phyloP scores from a whole-genome alignment of 2,888 invertebrate species.

The Eucera pruinosa region DNA sequence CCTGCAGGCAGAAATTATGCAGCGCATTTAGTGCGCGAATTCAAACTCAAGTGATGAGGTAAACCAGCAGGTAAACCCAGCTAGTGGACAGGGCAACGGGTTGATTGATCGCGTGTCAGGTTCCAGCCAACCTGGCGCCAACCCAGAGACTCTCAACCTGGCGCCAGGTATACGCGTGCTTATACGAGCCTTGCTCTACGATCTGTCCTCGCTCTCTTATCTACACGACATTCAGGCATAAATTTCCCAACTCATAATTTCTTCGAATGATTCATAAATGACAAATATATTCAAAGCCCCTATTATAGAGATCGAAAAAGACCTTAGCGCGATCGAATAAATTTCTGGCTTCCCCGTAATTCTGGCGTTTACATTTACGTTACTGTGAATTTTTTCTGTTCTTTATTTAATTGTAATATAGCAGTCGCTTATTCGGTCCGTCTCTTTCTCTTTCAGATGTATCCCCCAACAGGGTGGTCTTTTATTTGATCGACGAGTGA shows the following conservation, averaged over 20 bases:
- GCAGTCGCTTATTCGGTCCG: slow-evolving; percentile 60
- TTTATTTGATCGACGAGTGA: slow-evolving; percentile 72
- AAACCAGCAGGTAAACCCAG: slow-evolving; percentile 64
- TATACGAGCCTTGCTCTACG: neutral
- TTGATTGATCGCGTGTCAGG: slow-evolving; percentile 84
- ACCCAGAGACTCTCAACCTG: slow-evolving; percentile 78
- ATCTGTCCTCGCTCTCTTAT: slow-evolving; percentile 35
- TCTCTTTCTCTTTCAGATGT: slow-evolving; percentile 25
- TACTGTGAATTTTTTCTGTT: too few species aligned
- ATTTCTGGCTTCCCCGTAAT: neutral
- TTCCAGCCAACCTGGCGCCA: slow-evolving; percentile 83
- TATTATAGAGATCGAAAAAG: neutral
- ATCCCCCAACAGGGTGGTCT: slow-evolving; percentile 28
- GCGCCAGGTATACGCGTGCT: slow-evolving; percentile 30
- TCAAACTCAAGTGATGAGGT: slow-evolving; percentile 65
- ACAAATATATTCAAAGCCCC: neutral
- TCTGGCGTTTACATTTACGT: neutral
- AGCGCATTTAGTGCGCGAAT: slow-evolving; percentile 58
- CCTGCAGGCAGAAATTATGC: slow-evolving; percentile 38
- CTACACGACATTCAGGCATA: slow-evolving; percentile 40
- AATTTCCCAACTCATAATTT: slow-evolving; percentile 36
- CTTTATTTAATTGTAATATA: too few species aligned
- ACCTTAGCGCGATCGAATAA: slow-evolving; percentile 13
- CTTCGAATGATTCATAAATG: slow-evolving; percentile 18
- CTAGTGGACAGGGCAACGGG: slow-evolving; percentile 76